phyloP scores from a whole-genome alignment of 2,113 vertebrate species.

The Nothobranchius furzeri region DNA sequence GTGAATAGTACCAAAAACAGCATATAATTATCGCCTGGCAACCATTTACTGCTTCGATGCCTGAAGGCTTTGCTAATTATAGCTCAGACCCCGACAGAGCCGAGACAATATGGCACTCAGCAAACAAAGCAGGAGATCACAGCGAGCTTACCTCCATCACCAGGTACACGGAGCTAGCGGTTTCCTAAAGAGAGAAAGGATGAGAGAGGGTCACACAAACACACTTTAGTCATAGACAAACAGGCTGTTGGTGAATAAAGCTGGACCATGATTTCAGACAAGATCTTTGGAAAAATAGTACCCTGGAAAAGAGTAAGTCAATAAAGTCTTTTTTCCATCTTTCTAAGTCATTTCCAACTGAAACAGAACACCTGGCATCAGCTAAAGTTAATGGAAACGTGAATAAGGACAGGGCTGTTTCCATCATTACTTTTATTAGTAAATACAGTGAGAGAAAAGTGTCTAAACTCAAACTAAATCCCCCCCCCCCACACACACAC shows the following conservation, averaged over 20 bases:
- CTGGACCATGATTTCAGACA: background rate
- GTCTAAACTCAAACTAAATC: too few relatives aligned
- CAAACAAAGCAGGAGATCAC: conserved; percentile 49
- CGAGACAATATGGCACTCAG: conserved; percentile 42
- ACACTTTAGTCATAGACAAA: conserved; percentile 49
- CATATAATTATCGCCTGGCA: conserved; percentile 13
- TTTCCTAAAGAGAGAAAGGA: conserved; percentile 81
- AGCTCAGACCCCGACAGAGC: conserved; percentile 28
- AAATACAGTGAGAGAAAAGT: too few relatives aligned
- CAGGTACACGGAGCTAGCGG: conserved; percentile 95
- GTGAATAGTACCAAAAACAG: conserved; percentile 4
- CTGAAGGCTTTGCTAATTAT: conserved; percentile 54
- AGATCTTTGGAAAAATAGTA: background rate
- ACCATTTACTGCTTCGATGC: conserved; percentile 18
- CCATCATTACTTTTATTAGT: background rate
- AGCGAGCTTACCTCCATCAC: conserved; percentile 95
- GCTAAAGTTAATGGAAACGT: background rate
- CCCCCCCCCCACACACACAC: too few relatives aligned
- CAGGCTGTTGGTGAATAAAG: conserved; percentile 17
- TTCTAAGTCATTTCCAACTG: background rate
- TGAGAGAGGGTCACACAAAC: conserved; percentile 55
- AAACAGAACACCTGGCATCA: background rate
- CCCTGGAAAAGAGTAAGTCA: too few relatives aligned
- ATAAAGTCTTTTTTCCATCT: background rate
- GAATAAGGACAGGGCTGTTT: background rate